Evolutionary conservation across 2,797 vertebrate species (phyloP).

Genomic region (Sebastiscus albofasciatus): DNA sequence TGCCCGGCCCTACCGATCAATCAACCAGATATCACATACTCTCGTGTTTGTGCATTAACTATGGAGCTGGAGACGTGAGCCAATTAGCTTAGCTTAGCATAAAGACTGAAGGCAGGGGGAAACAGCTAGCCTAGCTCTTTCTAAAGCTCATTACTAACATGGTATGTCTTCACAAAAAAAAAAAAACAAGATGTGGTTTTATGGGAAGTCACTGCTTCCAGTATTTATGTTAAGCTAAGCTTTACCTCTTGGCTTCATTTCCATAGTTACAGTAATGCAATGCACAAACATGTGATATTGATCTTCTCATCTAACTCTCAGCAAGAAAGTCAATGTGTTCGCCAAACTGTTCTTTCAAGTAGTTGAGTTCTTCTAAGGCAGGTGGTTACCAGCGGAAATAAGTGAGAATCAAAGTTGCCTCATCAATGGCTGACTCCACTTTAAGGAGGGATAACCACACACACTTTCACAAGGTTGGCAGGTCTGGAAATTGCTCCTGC

Average conservation of each 20-base stretch:
- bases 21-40: neutral
- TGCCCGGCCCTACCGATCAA: too few species aligned
- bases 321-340: neutral
- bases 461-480: neutral
- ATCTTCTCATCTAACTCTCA: neutral
- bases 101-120: neutral
- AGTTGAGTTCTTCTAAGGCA: neutral
- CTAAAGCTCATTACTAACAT: neutral
- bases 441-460: constrained; percentile 16
- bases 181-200: neutral
- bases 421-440: neutral
- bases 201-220: neutral
- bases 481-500: constrained; percentile 21
- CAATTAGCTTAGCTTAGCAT: neutral
- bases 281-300: neutral
- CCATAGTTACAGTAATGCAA: neutral
- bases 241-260: neutral
- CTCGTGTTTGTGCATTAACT: neutral
- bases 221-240: neutral
- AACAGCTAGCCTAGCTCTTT: neutral
- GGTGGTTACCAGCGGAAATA: neutral
- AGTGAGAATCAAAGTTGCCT: neutral
- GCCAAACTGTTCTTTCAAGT: neutral
- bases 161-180: neutral
- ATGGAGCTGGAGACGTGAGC: neutral